Conservation (phyloP, 2,888 invertebrate genomes). For the Actias luna region DNA sequence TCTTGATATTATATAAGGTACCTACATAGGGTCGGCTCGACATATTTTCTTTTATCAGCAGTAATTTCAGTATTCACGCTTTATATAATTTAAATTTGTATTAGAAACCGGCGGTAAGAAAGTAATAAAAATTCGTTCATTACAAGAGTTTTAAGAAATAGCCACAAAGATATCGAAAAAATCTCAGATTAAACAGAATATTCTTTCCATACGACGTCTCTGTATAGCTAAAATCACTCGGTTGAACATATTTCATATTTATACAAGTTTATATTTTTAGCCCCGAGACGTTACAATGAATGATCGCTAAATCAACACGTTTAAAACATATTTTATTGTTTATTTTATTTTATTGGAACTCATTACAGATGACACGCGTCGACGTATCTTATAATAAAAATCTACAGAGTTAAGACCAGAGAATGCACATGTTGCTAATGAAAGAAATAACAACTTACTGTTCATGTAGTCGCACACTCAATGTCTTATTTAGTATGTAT, state of each 20-base stretch:
- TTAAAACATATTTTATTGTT: neutral
- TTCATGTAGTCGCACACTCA: neutral
- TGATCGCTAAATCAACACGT: neutral
- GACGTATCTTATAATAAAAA: neutral
- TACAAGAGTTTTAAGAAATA: too few relatives aligned
- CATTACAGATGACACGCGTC: neutral
- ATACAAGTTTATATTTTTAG: neutral
- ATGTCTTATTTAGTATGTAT: too few relatives aligned
- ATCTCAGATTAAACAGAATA: too few relatives aligned
- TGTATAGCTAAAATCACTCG: neutral
- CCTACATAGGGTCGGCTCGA: too few relatives aligned
- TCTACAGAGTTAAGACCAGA: neutral
- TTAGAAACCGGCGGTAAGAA: too few relatives aligned
- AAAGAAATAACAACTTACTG: neutral
- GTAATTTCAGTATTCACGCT: too few relatives aligned
- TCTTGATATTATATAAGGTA: too few relatives aligned
- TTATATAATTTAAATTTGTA: too few relatives aligned
- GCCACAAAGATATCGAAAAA: too few relatives aligned
- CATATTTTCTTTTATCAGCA: too few relatives aligned
- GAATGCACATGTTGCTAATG: neutral
- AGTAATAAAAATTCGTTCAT: too few relatives aligned
- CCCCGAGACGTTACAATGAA: neutral
- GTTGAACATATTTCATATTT: neutral
- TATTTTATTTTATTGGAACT: neutral
- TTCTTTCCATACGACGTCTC: neutral